These are phyloP conservation scores for Agapornis roseicollis DNA, from an alignment of 2,113 vertebrate species.

Conservation along the genomic window DNA sequence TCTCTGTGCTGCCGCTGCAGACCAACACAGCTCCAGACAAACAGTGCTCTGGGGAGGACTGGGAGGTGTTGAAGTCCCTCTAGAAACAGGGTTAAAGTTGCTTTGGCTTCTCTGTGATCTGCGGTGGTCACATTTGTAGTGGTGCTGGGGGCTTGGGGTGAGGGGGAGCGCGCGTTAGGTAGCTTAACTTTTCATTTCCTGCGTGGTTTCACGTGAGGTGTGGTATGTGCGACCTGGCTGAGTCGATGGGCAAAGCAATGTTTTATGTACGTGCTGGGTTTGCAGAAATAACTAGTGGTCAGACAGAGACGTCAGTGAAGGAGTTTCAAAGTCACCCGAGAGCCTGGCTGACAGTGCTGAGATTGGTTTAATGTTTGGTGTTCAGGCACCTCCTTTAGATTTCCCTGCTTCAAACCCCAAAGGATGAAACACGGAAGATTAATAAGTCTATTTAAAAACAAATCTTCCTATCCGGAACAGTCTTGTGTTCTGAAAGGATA, in stretches of 20 bases:
- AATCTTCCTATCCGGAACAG: neutral
- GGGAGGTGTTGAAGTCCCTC: neutral
- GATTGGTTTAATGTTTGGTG: neutral
- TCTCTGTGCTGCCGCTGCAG: fast-evolving
- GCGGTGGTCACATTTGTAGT: neutral
- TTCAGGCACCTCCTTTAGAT: neutral
- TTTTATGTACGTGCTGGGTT: neutral
- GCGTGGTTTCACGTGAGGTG: conserved; percentile 1
- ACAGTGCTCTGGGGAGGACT: neutral
- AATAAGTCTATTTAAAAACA: neutral
- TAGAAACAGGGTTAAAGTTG: neutral
- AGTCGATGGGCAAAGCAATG: neutral
- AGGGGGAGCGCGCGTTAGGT: neutral
- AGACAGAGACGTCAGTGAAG: neutral
- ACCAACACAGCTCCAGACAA: neutral
- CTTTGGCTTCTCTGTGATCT: neutral
- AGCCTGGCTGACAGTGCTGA: neutral
- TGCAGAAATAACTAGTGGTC: neutral
- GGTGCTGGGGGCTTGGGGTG: fast-evolving
- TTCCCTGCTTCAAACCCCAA: neutral
- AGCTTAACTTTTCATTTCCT: conserved; percentile 66
- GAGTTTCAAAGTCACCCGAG: neutral
- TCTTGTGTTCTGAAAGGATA: neutral
- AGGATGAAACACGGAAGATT: neutral
- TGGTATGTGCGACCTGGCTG: neutral